phyloP scores from a whole-genome alignment of 2,888 invertebrate species.

The Tachina grossa region DNA sequence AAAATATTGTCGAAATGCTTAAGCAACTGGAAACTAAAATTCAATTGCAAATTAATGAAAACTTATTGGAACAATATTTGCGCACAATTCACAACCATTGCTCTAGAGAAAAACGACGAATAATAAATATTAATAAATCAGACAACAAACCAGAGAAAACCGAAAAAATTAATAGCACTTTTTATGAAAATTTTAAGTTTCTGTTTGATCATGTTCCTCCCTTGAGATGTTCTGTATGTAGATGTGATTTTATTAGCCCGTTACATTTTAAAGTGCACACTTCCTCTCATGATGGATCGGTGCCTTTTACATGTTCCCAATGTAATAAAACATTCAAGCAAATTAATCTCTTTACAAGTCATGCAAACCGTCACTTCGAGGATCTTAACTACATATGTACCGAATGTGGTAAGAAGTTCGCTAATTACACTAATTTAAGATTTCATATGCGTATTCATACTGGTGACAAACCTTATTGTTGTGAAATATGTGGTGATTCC shows the following conservation, averaged over 20 bases:
- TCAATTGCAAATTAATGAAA: slow-evolving; percentile 48
- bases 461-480: slow-evolving; percentile 64
- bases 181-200: slow-evolving; percentile 56
- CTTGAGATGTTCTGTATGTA: slow-evolving; percentile 58
- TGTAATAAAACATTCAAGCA: slow-evolving; percentile 57
- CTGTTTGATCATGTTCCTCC: slow-evolving; percentile 64
- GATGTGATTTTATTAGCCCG: slow-evolving; percentile 54
- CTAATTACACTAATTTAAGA: slow-evolving; percentile 55
- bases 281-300: slow-evolving; percentile 56
- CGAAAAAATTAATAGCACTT: neutral
- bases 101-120: slow-evolving; percentile 57
- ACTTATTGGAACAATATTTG: slow-evolving; percentile 55
- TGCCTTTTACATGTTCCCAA: slow-evolving; percentile 62
- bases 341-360: slow-evolving; percentile 57
- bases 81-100: slow-evolving; percentile 57
- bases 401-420: slow-evolving; percentile 62
- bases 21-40: slow-evolving; percentile 44
- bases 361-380: slow-evolving; percentile 61
- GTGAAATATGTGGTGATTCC: slow-evolving; percentile 64
- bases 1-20: slow-evolving; percentile 56
- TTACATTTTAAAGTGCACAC: slow-evolving; percentile 63
- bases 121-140: slow-evolving; percentile 46
- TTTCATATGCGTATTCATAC: slow-evolving; percentile 66
- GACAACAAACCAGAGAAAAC: slow-evolving; percentile 10
- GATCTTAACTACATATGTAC: slow-evolving; percentile 64